Base-by-base conservation (phyloP, 2,888 invertebrate genomes). In the Spodoptera exigua region DNA sequence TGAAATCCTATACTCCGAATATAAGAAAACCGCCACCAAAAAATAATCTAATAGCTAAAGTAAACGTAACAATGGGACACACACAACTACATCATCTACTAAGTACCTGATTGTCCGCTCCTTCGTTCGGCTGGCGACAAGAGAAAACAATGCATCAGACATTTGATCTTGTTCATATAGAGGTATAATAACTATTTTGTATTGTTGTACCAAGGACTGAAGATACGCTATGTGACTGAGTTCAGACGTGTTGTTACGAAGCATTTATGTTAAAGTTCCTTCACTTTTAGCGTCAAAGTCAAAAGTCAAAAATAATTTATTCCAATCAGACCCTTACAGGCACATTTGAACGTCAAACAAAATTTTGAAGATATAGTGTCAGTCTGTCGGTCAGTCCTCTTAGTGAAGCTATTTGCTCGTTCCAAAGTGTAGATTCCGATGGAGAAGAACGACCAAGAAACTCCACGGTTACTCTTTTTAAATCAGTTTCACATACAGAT, bases 81-180 rank as follows among this genome's bases (percentile, higher is more conserved):
- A 75, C 67, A 76, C 68, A 77, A 67, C 66, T 75, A 81, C 69
- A 49, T 63, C 63, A 74, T 75, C 59, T 70, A 66, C 81, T 90
- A 60, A 61, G 77, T 77, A 94, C 93, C 93, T 94, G 93, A 89
- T 92, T 92, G 81, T 92, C 93, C 77, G 92, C 89, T 90, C 92
- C 93, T 90, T 89, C 88, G 89, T 92, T 90, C 70, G 89, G 91
- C 93, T 94, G 90, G 80, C 85, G 90, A 89, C 87, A 91, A 92
- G 83, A 90, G 85, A 92, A 90, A 90, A 89, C 80, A 84, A 82
- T 80, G 70, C 67, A 72, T 80, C 66, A 77, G 79, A 73, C 57
- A 78, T 68, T 67, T 69, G 66, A 70, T 77, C 70, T 70, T 61
- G 43, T 78, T 82, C 77, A 83, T 73, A 82, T 55, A 80, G 54